Evolutionary conservation across 2,113 vertebrate genomes (phyloP), one percentile per base, ranked within the genome.

Genomic region (Willisornis vidua): DNA sequence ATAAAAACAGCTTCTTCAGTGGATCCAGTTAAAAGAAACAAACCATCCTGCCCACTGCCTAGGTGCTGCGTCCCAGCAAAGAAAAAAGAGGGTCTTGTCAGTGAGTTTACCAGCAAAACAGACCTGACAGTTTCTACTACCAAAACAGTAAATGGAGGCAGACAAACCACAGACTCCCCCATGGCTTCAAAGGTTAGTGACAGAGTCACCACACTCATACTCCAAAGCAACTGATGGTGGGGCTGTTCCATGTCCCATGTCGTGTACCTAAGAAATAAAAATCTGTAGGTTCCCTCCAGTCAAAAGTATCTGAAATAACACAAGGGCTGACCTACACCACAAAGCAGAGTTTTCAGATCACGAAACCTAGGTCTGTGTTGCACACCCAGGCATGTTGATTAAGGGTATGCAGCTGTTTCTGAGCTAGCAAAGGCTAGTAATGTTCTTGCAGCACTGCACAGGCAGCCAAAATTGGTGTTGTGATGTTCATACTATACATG

Each of bases 331-430:
- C 55, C 26, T 62, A 45, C 49, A 76, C 7, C 24, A 43, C 57
- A 33, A 71, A 82, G 43, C 0, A 2, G 10, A 39, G 29, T 43
- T 83, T 79, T 19, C 54, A 68, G 1, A 83, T 29, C 20, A 55
- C 16, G 33, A 89, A 63, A 86, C 33, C 7, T 13, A 77, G 19
- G 14, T 48, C 14, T 68, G 66, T 26, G 26, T 15, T 41, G 24
- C 41, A 49, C 3, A 82, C 6, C 12, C 37, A 24, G 31, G 16
- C 0, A 0, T 25, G 29, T 2, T 59, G 46, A 67, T 39, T 46
- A 52, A 65, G 58, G 49, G 23, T 28, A 39, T 10, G 39, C 19
- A 57, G 65, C 12, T 23, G 28, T 17, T 93, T 61, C n/a, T 76
- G 37, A 68, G 49, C 31, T 52, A 72, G 25, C 23, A 52, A 59